Evolutionary conservation across 2,888 invertebrate species (phyloP).

Genomic region (Bombylius major): DNA sequence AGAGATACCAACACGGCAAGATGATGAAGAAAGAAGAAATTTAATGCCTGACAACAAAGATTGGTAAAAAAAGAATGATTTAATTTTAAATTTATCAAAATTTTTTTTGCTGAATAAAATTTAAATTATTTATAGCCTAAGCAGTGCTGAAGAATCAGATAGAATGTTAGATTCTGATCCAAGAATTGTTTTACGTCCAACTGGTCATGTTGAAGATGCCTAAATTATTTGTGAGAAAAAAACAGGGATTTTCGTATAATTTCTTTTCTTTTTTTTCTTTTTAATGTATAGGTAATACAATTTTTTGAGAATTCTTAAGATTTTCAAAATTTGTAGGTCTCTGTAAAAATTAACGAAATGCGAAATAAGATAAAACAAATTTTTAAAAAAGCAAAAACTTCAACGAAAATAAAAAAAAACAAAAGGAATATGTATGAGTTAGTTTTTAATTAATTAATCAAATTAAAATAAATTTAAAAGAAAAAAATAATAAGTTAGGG

Average conservation of each 20-base stretch:
- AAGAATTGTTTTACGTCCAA: conserved; percentile 48
- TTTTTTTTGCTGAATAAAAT: background rate
- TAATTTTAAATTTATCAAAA: conserved; percentile 18
- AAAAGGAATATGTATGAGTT: too few species aligned
- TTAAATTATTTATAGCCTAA: conserved; percentile 37
- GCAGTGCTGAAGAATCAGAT: conserved; percentile 60
- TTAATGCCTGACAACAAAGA: conserved; percentile 64
- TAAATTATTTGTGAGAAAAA: conserved; percentile 15
- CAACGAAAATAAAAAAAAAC: too few species aligned
- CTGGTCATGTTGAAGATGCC: conserved; percentile 48
- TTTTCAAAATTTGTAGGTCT: too few species aligned
- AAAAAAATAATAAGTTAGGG: too few species aligned
- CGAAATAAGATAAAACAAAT: too few species aligned
- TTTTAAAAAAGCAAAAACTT: too few species aligned
- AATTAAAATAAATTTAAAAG: too few species aligned
- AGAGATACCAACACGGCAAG: conserved; percentile 56
- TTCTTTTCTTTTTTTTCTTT: background rate
- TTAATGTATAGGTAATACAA: background rate
- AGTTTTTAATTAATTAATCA: too few species aligned
- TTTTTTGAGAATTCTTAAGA: background rate
- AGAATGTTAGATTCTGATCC: conserved; percentile 64
- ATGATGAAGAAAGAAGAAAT: conserved; percentile 52
- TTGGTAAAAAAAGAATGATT: conserved; percentile 39
- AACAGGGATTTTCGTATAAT: background rate
- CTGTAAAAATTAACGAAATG: too few species aligned